Base-by-base conservation (phyloP, 2,888 invertebrate genomes). In the Slavum lentiscoides region DNA sequence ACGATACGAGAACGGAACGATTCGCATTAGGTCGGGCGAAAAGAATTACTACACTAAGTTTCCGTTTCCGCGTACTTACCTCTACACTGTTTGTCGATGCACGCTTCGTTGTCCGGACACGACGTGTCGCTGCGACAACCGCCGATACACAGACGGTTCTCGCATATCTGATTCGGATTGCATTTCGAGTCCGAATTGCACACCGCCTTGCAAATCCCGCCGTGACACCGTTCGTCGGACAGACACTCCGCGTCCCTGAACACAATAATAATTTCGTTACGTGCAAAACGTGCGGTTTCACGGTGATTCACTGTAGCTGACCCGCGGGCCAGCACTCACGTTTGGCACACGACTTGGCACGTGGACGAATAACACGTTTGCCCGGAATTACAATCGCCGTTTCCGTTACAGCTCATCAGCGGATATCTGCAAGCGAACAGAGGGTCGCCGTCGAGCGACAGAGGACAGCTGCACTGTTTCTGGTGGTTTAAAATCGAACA, bases 151-250 rank as follows among this genome's bases (percentile, higher is more conserved):
- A 95, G 89, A 84, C 95, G 90, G 85, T 93, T 94, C 86, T 94
- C 93, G 85, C 96, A 96, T 84, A 96, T 94, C 87, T 95, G 93
- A 84, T 93, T 92, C 19, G 90, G 88, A 30, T 90, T 90, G 85
- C 96, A 96, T 82, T 92, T 91, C 19, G 91, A 90, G 86, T 96
- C 95, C 75, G 92, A 94, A 85, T 95, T 96, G 85, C 96, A 96
- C 53, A 96, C 91, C 2, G 92, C 89, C 86, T 93, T 92, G 85
- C 96, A 96, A 75, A 92, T 90, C 67, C 94, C 94, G 80, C 91
- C 89, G 83, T 95, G 91, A 86, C 96, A 96, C 84, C 93, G 91
- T 87, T 96, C 95, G 85, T 95, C 94, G 21, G 93, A 91, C 83
- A 95, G 87, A 85, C 96, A 96, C 84, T 93, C 91, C 67, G 89